Evolutionary conservation across 2,113 vertebrate genomes (phyloP).

Genomic region (Engraulis encrasicolus): DNA sequence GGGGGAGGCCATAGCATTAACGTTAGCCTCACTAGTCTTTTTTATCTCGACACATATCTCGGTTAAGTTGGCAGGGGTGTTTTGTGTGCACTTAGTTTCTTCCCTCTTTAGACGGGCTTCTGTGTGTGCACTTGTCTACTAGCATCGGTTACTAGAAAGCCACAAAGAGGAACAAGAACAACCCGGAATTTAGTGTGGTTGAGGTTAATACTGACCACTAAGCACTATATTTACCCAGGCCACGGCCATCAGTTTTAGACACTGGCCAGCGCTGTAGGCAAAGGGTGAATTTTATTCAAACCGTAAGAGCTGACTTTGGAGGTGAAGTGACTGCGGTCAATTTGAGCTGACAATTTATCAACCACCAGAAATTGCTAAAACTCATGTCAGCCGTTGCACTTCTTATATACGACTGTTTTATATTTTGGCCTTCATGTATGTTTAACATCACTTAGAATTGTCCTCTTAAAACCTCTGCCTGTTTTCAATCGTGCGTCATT

Average conservation of each 20-base stretch:
- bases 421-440: background rate
- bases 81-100: background rate
- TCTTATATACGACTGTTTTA: background rate
- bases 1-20: background rate
- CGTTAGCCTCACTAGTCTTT: background rate
- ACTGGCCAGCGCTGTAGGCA: background rate
- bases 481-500: background rate
- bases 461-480: background rate
- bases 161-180: slow-evolving; percentile 8
- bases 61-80: background rate
- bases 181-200: background rate
- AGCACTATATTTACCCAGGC: background rate
- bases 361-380: background rate
- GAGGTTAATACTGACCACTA: slow-evolving; percentile 10
- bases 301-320: background rate
- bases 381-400: background rate
- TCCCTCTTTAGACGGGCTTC: background rate
- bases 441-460: background rate
- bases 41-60: background rate
- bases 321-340: background rate
- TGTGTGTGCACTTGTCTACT: background rate
- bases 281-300: background rate
- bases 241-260: background rate
- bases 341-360: background rate
- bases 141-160: background rate